Base-by-base conservation (phyloP, 64 coral and sea anemone species). In the Dendronephthya gigantea region DNA sequence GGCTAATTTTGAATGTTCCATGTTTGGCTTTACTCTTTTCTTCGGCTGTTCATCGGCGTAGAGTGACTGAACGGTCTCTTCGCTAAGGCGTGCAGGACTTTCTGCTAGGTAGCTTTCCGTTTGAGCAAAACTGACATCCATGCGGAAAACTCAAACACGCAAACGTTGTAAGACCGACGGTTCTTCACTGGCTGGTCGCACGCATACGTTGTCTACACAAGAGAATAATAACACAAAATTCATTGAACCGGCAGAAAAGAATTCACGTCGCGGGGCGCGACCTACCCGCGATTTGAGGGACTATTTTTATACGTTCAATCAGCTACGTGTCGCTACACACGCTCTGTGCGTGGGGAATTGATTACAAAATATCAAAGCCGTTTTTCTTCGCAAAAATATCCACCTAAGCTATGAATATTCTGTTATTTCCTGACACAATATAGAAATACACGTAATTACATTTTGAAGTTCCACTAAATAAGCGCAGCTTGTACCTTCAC, bases 31-130 rank as follows among this genome's bases (percentile, higher is more conserved):
- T 39, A 79, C 32, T 33, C 72, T 29, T 79, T 79, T 79, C 28
- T 79, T 39, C 19, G 72, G 72, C 36, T 79, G 72, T 33, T 79
- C 72, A 79, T 79, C 72, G 8, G 72, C 72, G 36, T 79, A 79
- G 15, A 79, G 72, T 12, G 72, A 79, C 36, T 79, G 72, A 4
- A 15, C 72, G 32, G 36, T 34, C 32, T 79, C 72, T 34, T 36
- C 72, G 72, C 19, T n/a, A 5, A 36, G 72, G 6, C 55, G 55
- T 19, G 55, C 55, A 36, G 72, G 72, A 33, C 72, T 79, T 79
- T 79, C 72, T 9, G 72, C 72, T 34, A 30, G 32, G 36, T 36
- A 79, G 17, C 15, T 33, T 29, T 79, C 72, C 36, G 72, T 36
- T 79, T 34, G 32, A 39, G 36, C 15, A 79, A 79, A 62, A 62